Conservation (phyloP, 2,888 invertebrate species). For the Pandemis cinnamomeana region DNA sequence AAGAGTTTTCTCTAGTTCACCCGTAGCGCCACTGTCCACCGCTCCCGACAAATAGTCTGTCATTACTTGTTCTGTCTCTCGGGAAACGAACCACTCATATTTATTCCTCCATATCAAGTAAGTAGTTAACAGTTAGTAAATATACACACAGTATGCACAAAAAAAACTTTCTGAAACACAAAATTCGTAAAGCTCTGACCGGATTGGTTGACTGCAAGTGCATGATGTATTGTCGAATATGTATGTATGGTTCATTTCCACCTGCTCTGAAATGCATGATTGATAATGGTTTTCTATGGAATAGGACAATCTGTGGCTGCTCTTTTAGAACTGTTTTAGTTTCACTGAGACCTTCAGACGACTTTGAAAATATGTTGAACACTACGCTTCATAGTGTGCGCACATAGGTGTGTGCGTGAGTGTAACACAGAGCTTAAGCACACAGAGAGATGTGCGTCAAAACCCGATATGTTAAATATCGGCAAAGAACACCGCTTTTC, state of each 20-base stretch:
- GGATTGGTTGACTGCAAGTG: neutral
- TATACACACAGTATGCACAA: too few species aligned
- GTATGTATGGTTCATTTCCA: slow-evolving; percentile 64
- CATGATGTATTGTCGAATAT: slow-evolving; percentile 24
- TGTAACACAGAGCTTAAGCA: slow-evolving; percentile 25
- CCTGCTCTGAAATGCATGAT: slow-evolving; percentile 63
- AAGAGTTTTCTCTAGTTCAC: slow-evolving; percentile 72
- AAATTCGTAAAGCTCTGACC: neutral
- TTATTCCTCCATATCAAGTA: neutral
- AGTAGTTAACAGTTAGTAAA: neutral
- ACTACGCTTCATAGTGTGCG: slow-evolving; percentile 42
- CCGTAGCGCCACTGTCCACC: slow-evolving; percentile 65
- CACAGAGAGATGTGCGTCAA: slow-evolving; percentile 27
- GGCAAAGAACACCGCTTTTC: slow-evolving; percentile 32
- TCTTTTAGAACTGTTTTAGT: slow-evolving; percentile 63
- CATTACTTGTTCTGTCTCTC: slow-evolving; percentile 60
- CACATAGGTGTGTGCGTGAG: slow-evolving; percentile 29
- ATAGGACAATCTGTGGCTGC: slow-evolving; percentile 68
- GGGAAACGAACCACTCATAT: slow-evolving; percentile 26
- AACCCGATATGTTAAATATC: slow-evolving; percentile 22
- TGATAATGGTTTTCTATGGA: slow-evolving; percentile 64
- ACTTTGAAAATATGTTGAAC: slow-evolving; percentile 48
- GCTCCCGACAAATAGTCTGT: slow-evolving; percentile 52
- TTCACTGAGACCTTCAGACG: slow-evolving; percentile 41
- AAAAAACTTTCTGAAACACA: neutral